Percentiles rank a stretch among this genome's conserved stretches.
phyloP scores from a whole-genome alignment of 2,797 vertebrate genomes.

The Amphiprion clarkii region DNA sequence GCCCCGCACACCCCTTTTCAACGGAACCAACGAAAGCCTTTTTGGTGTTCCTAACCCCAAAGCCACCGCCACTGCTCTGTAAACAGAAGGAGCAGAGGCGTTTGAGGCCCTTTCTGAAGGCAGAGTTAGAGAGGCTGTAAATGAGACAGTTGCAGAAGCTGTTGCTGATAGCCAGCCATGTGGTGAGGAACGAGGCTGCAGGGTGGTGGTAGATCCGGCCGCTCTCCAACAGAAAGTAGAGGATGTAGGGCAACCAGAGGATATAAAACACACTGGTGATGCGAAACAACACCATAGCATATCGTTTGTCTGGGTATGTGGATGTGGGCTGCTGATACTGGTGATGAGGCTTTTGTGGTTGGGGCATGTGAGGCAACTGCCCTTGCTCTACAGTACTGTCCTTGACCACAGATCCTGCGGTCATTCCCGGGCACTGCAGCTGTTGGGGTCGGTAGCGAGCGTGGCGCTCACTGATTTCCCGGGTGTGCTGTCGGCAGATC shows the following conservation, averaged over 20 bases:
- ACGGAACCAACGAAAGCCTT: constrained; percentile 85
- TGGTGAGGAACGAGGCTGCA: constrained; percentile 94
- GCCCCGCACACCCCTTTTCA: constrained; percentile 76
- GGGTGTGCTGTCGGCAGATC: constrained; percentile 97
- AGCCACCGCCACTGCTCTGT: constrained; percentile 79
- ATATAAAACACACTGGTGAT: constrained; percentile 99
- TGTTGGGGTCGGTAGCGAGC: constrained; percentile 93
- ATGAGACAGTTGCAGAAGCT: constrained; percentile 99
- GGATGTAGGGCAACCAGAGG: constrained; percentile 98
- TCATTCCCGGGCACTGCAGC: constrained; percentile 68
- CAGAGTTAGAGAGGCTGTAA: constrained; percentile 98
- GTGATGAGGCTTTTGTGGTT: constrained; percentile 80
- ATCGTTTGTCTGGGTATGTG: constrained; percentile 93
- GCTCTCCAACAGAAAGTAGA: constrained; percentile 98
- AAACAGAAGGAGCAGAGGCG: constrained; percentile 94
- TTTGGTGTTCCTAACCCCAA: constrained; percentile 80
- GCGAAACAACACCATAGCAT: constrained; percentile 96
- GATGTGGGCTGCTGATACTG: constrained; percentile 84
- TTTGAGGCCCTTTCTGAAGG: constrained; percentile 96
- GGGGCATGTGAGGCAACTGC: constrained; percentile 51
- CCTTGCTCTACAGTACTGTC: constrained; percentile 54
- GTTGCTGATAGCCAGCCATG: constrained; percentile 99
- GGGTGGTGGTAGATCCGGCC: constrained; percentile 91
- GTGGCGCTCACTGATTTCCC: constrained; percentile 95
- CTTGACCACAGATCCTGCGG: constrained; percentile 52